A percentile compares a stretch with the other conserved stretches of the same genome.
phyloP scores from a whole-genome alignment of 2,113 vertebrate species.

The Tachysurus vachellii region DNA sequence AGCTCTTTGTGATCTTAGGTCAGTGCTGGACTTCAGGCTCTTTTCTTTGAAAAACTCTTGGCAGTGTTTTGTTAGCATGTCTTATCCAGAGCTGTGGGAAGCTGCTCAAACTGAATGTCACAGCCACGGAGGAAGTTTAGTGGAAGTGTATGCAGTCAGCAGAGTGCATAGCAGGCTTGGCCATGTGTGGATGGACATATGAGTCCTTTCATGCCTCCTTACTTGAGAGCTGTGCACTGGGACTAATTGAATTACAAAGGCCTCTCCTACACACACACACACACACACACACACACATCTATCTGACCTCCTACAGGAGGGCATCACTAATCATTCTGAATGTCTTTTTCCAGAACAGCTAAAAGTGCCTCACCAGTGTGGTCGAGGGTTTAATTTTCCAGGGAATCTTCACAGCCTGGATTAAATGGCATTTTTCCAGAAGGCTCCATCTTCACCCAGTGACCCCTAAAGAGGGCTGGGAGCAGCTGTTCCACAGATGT shows the following conservation, averaged over 20 bases:
- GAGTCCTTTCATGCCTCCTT: constrained; percentile 53
- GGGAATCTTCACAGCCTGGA: constrained; percentile 53
- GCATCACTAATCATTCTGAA: constrained; percentile 67
- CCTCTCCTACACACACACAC: constrained; percentile 30
- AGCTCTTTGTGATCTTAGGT: constrained; percentile 1
- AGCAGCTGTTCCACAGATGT: constrained; percentile 68
- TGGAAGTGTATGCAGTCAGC: not conserved
- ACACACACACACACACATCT: constrained; percentile 29
- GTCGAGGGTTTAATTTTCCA: constrained; percentile 53
- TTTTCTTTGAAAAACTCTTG: not conserved
- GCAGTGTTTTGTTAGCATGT: not conserved
- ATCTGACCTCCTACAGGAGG: constrained; percentile 61
- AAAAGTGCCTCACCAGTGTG: constrained; percentile 21
- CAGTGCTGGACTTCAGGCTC: constrained; percentile 1
- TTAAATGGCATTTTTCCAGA: constrained; percentile 59
- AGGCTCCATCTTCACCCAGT: constrained; percentile 57
- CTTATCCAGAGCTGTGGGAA: not conserved
- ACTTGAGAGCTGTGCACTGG: constrained; percentile 61
- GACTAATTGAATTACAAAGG: constrained; percentile 72
- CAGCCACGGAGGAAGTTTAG: not conserved
- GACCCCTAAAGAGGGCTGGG: constrained; percentile 56
- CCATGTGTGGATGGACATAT: constrained; percentile 60
- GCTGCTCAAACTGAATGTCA: not conserved
- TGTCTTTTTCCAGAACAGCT: constrained; percentile 54
- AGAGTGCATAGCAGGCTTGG: not conserved